Evolutionary conservation across 1,140 invertebrate genomes (phyloP), one percentile per base, ranked within the genome.

Genomic region (Drosophila persimilis): DNA sequence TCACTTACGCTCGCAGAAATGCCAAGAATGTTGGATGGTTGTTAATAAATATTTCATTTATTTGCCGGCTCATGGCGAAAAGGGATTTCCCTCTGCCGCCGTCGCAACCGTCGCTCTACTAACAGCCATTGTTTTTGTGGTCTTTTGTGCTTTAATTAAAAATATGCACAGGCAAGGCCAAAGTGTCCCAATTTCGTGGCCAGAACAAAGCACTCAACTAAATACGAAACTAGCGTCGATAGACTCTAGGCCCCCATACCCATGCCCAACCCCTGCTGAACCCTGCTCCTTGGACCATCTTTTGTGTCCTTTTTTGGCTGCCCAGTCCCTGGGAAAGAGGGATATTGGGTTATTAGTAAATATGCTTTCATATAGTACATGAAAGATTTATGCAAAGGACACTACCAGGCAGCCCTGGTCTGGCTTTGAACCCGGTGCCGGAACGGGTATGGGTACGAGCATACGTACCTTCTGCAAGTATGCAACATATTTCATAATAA

Each of bases 41-140:
- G 81, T 85, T 85, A 85, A 88, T 85, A 85, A 85, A 85, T 85
- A 85, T 85, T 85, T 85, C 83, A 85, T 86, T 83, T 83, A 88
- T 88, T 86, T 72, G 54, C 74, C 73, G 65, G 81, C 77, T 63
- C 61, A 70, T 66, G 61, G 50, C 61, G 35, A 3, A 74, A 63
- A 61, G 57, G 73, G 57, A 76, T 76, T 73, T 61, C 51, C 46
- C 31, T 6, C 15, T 29, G n/a, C 56, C 54, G 51, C 52, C 45
- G 15, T 17, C 56, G 6, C 44, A 61, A 1, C 29, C 29, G 29
- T 8, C 2, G 7, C 29, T 3, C 29, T 8, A 45, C 39, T 17
- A 54, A 63, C 47, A 45, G 48, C 54, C 59, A 65, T 85, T 84
- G 77, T 85, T 86, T 85, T 81, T 88, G 57, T 70, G 66, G 66